phyloP scores from a whole-genome alignment of 2,888 invertebrate genomes.

The Drosophila pseudotakahashii region DNA sequence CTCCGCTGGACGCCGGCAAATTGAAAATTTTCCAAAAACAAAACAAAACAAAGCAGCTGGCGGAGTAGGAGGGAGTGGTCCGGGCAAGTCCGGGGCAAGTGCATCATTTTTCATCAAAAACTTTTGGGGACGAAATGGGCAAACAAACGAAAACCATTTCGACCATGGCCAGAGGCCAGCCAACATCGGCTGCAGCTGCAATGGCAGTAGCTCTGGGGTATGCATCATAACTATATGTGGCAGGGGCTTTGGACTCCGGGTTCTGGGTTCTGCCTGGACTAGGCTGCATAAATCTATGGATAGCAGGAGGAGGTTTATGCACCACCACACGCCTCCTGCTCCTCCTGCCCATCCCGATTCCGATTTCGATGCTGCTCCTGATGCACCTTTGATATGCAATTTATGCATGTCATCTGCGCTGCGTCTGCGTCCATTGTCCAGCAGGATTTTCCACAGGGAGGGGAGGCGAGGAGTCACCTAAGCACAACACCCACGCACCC shows the following conservation, averaged over 20 bases:
- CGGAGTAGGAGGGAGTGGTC: not conserved
- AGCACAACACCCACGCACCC: constrained; percentile 51
- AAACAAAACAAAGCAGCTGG: constrained; percentile 51
- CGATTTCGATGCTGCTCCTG: constrained; percentile 46
- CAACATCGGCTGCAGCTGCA: constrained; percentile 49
- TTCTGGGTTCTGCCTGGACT: constrained; percentile 6
- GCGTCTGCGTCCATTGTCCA: constrained; percentile 59
- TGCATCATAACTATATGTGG: constrained; percentile 73
- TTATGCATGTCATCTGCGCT: constrained; percentile 75
- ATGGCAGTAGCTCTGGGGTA: constrained; percentile 63
- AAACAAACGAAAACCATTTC: constrained; percentile 68
- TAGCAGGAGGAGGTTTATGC: constrained; percentile 52
- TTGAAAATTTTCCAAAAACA: constrained; percentile 72
- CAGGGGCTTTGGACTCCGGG: not conserved
- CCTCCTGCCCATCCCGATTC: constrained; percentile 1
- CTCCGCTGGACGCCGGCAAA: constrained; percentile 69
- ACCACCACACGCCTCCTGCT: constrained; percentile 3
- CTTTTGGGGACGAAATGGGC: constrained; percentile 29
- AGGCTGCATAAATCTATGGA: constrained; percentile 75
- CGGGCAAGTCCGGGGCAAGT: constrained; percentile 56
- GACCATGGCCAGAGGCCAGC: constrained; percentile 47
- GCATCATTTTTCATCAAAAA: constrained; percentile 75
- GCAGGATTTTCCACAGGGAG: not conserved
- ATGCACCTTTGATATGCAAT: constrained; percentile 78
- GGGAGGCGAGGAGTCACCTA: constrained; percentile 31